phyloP scores from a whole-genome alignment of 2,888 invertebrate genomes.

The Pseudococcus longispinus region DNA sequence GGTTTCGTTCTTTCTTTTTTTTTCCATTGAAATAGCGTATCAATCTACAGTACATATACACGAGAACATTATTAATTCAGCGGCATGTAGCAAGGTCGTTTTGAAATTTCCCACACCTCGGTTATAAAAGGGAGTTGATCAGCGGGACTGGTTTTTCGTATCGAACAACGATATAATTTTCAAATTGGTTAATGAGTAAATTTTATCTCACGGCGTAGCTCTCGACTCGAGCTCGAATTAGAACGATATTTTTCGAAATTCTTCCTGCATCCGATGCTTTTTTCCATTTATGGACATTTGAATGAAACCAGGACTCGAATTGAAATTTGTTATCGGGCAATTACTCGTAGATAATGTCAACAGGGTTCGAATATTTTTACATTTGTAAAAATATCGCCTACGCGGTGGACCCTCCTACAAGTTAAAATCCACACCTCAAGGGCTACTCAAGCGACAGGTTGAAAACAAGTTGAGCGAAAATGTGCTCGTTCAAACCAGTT shows the following conservation, averaged over 20 bases:
- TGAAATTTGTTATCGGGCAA: slow-evolving; percentile 8
- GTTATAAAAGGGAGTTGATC: slow-evolving; percentile 7
- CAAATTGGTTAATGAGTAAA: slow-evolving; percentile 15
- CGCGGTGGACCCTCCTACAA: not conserved
- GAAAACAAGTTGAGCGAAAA: slow-evolving; percentile 10
- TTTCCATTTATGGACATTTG: slow-evolving; percentile 10
- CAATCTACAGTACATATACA: not conserved
- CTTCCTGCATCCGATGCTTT: not conserved
- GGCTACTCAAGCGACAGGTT: slow-evolving; percentile 36
- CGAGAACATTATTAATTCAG: slow-evolving; percentile 25
- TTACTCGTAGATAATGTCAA: slow-evolving; percentile 14
- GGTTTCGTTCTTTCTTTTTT: not conserved
- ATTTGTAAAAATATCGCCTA: slow-evolving; percentile 23
- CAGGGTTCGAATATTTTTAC: slow-evolving; percentile 7
- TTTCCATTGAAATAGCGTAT: not conserved
- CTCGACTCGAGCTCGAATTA: not conserved
- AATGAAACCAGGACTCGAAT: not conserved
- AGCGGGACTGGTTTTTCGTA: slow-evolving; percentile 33
- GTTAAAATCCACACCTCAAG: not conserved
- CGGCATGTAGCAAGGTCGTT: slow-evolving; percentile 38
- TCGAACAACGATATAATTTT: not conserved
- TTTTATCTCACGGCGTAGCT: not conserved
- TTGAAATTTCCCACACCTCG: slow-evolving; percentile 39
- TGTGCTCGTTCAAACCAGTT: not conserved
- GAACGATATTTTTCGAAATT: slow-evolving; percentile 16